Evolutionary conservation across 2,113 vertebrate genomes (phyloP), one percentile per base, ranked within the genome.

Genomic region (Lanius ludovicianus): DNA sequence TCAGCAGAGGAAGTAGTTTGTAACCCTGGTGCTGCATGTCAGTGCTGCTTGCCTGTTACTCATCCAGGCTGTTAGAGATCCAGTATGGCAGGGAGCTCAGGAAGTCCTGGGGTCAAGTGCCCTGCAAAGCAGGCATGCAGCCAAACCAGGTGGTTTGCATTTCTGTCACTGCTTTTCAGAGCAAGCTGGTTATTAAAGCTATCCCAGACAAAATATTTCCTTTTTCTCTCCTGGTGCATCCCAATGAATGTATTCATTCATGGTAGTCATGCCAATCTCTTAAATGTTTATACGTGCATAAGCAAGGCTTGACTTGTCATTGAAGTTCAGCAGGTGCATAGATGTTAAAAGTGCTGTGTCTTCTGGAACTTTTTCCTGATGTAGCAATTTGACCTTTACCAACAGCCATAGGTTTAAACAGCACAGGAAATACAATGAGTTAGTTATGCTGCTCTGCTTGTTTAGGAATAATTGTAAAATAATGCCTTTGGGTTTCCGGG

Each of bases 1-100:
- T 91, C 83, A 6, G 90, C 9, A 25, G 91, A 86, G 96, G 95
- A 97, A 91, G 93, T 93, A 70, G 55, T 96, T 96, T 95, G 93
- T 90, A 88, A 96, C 84, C 70, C 82, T 4, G 11, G 77, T 74
- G 70, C 93, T 39, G 27, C 52, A 10, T 83, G 74, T 95, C 95
- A 82, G 25, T 65, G 81, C 73, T 88, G 23, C 89, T 89, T 41
- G 55, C 49, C 50, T 8, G 52, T 78, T 89, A 73, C 68, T 96
- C 87, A 93, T 90, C 73, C 91, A 56, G 82, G 78, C 91, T 95
- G 60, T 68, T 94, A 91, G 90, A 89, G 89, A 90, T 77, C 84
- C 86, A 76, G 73, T 42, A 2, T 18, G 92, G 71, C 65, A 93
- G 67, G 86, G 91, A 95, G 76, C 64, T 90, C 82, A 85, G 96